phyloP scores from a whole-genome alignment of 2,888 invertebrate genomes.

The Chalcis sispes region DNA sequence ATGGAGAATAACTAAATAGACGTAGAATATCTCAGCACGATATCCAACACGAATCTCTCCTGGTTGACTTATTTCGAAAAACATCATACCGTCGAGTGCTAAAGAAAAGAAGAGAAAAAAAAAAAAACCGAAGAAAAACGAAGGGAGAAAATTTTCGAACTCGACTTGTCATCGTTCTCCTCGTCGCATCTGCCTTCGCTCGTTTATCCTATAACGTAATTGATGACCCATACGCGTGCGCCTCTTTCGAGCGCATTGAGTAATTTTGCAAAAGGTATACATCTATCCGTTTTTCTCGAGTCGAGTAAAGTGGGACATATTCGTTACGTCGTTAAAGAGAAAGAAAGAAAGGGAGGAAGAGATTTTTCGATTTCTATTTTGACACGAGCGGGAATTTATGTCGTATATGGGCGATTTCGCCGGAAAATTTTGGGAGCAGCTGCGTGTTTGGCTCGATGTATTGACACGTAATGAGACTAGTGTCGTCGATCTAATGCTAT shows the following conservation, averaged over 20 bases:
- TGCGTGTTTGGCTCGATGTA: not conserved
- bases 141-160: no score
- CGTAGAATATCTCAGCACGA: no score
- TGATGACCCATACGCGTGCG: constrained; percentile 24
- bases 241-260: not conserved
- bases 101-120: not conserved
- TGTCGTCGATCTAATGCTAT: constrained; percentile 18
- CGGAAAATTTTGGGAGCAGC: not conserved
- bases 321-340: constrained; percentile 11
- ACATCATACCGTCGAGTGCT: not conserved
- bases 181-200: constrained; percentile 31
- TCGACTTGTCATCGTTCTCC: not conserved
- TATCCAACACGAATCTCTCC: no score
- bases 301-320: not conserved
- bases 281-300: not conserved
- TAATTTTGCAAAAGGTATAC: no score
- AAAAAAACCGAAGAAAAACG: not conserved
- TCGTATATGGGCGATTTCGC: not conserved
- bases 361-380: constrained; percentile 15
- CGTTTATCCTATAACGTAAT: constrained; percentile 28
- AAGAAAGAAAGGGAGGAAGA: not conserved
- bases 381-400: constrained; percentile 20
- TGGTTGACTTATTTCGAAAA: no score
- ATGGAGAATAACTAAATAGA: no score
- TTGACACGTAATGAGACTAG: constrained; percentile 15